phyloP scores from a whole-genome alignment of 2,113 vertebrate species.

The Thunnus maccoyii region DNA sequence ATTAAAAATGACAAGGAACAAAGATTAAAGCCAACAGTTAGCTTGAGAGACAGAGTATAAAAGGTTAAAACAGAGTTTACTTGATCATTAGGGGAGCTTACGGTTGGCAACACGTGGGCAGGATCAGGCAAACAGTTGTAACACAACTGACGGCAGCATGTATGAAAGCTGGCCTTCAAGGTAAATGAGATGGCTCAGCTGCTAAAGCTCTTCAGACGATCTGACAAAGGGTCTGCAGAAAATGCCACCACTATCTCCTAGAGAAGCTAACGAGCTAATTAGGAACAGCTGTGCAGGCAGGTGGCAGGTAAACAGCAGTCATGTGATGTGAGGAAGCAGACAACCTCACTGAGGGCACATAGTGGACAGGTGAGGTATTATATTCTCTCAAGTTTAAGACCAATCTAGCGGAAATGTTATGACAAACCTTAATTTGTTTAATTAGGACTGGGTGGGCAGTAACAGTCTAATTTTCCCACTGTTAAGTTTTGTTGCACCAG shows the following conservation, averaged over 20 bases:
- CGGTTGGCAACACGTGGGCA: neutral
- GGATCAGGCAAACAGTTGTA: conserved; percentile 2
- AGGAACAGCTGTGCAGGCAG: conserved; percentile 28
- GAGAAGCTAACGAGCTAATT: neutral
- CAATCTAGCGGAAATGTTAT: no score
- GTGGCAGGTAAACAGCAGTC: neutral
- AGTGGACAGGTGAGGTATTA: no score
- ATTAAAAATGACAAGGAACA: neutral
- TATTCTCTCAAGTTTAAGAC: no score
- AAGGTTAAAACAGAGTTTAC: conserved; percentile 1
- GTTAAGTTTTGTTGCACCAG: no score
- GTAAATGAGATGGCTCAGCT: neutral
- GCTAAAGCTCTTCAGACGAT: neutral
- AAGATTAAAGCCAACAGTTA: neutral
- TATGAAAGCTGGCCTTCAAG: neutral
- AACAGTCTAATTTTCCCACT: no score
- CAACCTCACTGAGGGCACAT: no score
- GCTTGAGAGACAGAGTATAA: neutral
- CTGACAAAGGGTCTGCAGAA: neutral
- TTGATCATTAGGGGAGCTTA: conserved; percentile 8
- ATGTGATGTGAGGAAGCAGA: no score
- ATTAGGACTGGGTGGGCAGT: no score
- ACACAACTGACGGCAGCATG: neutral
- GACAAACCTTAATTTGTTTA: no score
- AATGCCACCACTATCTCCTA: neutral